Evolutionary conservation across 2,797 vertebrate species (phyloP), one percentile per base, ranked within the genome.

Genomic region (Rhynchotus rufescens): DNA sequence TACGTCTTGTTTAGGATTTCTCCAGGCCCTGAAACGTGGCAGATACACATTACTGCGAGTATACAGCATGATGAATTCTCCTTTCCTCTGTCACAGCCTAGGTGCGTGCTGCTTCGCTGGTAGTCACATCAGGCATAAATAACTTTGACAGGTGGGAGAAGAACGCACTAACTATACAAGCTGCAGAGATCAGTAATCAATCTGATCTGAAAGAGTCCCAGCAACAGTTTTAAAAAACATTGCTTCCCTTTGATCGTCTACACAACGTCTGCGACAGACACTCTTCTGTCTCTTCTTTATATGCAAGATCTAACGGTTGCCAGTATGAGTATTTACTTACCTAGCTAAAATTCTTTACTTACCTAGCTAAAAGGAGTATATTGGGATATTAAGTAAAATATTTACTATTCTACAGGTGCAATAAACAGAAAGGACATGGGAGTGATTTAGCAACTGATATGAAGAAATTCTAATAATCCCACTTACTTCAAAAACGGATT

Each of bases 71-170:
- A 52, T 42, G 15, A 32, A 2, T 19, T 57, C 80, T 68, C 47
- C 12, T 30, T n/a, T 34, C 71, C 34, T 86, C 47, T 71, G 91
- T 84, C 66, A 86, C n/a, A 44, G 10, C 49, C 20, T 62, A 81
- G 71, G 44, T 66, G 30, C n/a, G 21, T 28, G 51, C n/a, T 83
- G 30, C 51, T 84, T 76, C 54, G 67, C 59, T 25, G 22, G 52
- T 87, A 71, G 62, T 95, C 89, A 94, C 79, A 72, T 34, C 34
- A 92, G 89, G 86, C 68, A 94, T 91, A 97, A 97, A 97, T 65
- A 95, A 96, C 80, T 79, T 83, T 97, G 96, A 96, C 93, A 96
- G 78, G 73, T 66, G 80, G 84, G 91, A 85, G 52, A 85, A 36
- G 15, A 86, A 78, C 47, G 79, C 54, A 69, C 61, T 92, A 96